phyloP scores from a whole-genome alignment of 2,888 invertebrate genomes.

The Brachyopa scutellaris region DNA sequence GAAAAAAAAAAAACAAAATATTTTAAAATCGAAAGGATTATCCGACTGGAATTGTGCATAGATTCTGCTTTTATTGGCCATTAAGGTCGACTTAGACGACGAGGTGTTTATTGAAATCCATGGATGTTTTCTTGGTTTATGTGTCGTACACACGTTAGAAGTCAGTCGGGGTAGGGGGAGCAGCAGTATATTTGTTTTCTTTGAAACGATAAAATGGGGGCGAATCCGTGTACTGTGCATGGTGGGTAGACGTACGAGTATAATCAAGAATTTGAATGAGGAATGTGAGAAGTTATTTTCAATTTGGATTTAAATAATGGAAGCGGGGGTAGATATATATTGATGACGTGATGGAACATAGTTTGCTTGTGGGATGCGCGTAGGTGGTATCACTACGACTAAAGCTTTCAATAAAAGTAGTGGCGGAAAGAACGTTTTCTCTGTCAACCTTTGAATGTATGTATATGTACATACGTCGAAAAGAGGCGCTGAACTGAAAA shows the following conservation, averaged over 20 bases:
- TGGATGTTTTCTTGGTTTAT: slow-evolving; percentile 40
- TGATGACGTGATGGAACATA: too few species aligned
- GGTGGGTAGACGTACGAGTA: slow-evolving; percentile 22
- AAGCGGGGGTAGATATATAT: too few species aligned
- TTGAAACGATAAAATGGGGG: slow-evolving; percentile 42
- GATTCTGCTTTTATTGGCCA: slow-evolving; percentile 82
- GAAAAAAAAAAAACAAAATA: too few species aligned
- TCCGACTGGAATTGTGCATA: slow-evolving; percentile 63
- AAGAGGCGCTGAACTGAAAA: too few species aligned
- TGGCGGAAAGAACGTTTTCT: too few species aligned
- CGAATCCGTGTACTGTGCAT: slow-evolving; percentile 15
- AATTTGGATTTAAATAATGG: slow-evolving; percentile 57
- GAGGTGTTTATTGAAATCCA: slow-evolving; percentile 70
- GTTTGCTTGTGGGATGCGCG: too few species aligned
- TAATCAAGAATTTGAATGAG: slow-evolving; percentile 17
- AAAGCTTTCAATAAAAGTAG: too few species aligned
- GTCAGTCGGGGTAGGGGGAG: slow-evolving; percentile 9
- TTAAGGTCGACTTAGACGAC: slow-evolving; percentile 80
- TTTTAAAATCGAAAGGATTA: slow-evolving; percentile 70
- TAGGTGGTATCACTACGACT: too few species aligned
- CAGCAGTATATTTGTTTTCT: slow-evolving; percentile 29
- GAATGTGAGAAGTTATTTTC: slow-evolving; percentile 62
- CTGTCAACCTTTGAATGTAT: too few species aligned
- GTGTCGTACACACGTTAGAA: slow-evolving; percentile 45
- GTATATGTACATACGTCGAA: too few species aligned